Conservation (phyloP, 2,113 vertebrate genomes). For the Diadophis punctatus region DNA sequence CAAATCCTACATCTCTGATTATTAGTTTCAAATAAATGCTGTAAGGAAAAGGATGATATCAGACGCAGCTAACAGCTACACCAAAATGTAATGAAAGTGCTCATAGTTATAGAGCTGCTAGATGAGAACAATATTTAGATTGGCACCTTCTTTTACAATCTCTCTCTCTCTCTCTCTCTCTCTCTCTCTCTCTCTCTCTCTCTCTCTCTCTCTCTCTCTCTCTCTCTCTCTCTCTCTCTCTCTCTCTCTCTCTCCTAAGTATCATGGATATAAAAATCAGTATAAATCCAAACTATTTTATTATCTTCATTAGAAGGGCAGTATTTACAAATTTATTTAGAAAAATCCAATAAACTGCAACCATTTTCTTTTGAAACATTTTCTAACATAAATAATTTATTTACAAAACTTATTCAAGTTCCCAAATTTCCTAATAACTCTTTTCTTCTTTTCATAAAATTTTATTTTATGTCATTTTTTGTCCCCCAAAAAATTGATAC, state of each 20-base stretch:
- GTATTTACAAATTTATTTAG: not conserved
- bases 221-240: not conserved
- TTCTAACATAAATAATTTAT: not conserved
- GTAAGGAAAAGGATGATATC: not conserved
- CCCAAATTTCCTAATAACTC: not conserved
- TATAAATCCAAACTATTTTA: not conserved
- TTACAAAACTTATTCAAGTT: not conserved
- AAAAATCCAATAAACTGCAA: not conserved
- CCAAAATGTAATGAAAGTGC: not conserved
- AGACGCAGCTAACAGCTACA: not conserved
- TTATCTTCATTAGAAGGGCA: not conserved
- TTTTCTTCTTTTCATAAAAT: not conserved
- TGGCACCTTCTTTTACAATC: no score
- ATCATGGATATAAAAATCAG: not conserved
- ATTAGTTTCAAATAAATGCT: not conserved
- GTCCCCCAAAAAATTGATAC: not conserved
- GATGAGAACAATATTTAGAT: not conserved
- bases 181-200: no score
- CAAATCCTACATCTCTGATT: not conserved
- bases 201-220: no score
- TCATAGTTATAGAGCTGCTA: not conserved
- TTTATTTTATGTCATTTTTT: not conserved
- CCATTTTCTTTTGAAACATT: not conserved
- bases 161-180: no score
- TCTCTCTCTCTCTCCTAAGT: not conserved